Conservation (phyloP, 2,888 invertebrate genomes). For the Phania funesta region DNA sequence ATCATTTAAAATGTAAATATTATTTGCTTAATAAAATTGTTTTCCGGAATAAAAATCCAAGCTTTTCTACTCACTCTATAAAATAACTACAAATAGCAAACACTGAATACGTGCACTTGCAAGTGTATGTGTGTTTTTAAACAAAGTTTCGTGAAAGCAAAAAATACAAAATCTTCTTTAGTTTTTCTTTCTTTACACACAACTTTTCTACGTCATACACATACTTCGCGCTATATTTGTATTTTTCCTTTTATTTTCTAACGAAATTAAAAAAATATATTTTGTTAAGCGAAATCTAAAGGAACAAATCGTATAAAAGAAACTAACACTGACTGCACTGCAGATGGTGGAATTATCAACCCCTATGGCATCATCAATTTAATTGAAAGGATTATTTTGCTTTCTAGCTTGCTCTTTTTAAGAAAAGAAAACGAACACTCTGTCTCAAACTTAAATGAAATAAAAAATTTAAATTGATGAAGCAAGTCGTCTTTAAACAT, state of each 20-base stretch:
- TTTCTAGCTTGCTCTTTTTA: slow-evolving; percentile 14
- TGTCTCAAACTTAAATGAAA: background rate
- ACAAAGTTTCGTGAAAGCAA: background rate
- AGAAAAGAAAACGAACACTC: background rate
- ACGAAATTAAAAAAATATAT: slow-evolving; percentile 22
- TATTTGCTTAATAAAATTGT: background rate
- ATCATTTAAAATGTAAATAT: background rate
- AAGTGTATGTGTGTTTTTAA: background rate
- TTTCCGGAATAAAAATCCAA: background rate
- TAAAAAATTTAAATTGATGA: slow-evolving; percentile 21
- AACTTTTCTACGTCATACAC: slow-evolving; percentile 33
- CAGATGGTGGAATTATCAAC: slow-evolving; percentile 60
- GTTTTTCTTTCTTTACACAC: slow-evolving; percentile 6
- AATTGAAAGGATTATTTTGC: slow-evolving; percentile 46
- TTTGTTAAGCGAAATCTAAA: slow-evolving; percentile 31
- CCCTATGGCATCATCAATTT: slow-evolving; percentile 59
- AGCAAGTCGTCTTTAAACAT: background rate
- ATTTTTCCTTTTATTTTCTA: slow-evolving; percentile 5
- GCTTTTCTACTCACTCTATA: background rate
- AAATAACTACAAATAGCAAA: no score
- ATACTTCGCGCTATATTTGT: slow-evolving; percentile 32
- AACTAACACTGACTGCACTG: slow-evolving; percentile 55
- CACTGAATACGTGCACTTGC: background rate
- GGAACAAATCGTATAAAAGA: slow-evolving; percentile 21
- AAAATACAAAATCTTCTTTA: background rate